phyloP scores from a whole-genome alignment of 2,888 invertebrate genomes.

The Apotomis turbidana region DNA sequence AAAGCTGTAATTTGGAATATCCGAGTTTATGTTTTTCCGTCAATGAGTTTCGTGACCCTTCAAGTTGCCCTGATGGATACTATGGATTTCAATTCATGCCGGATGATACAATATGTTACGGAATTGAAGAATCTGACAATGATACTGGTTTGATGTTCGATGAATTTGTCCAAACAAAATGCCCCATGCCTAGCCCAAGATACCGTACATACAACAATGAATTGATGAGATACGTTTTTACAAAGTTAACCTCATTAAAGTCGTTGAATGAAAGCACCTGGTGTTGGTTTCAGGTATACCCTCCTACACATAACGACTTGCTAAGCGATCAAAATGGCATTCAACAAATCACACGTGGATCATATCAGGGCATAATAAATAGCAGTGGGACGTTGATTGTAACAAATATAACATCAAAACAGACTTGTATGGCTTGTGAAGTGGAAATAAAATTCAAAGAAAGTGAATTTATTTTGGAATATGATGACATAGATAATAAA shows the following conservation, averaged over 20 bases:
- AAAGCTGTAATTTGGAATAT: constrained; percentile 60
- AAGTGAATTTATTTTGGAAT: constrained; percentile 69
- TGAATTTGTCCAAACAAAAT: constrained; percentile 58
- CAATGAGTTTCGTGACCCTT: constrained; percentile 65
- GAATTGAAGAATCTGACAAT: constrained; percentile 61
- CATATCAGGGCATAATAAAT: constrained; percentile 62
- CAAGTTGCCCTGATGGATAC: constrained; percentile 70
- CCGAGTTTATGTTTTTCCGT: constrained; percentile 73
- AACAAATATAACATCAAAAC: constrained; percentile 50
- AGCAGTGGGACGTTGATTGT: constrained; percentile 60
- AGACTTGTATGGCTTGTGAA: constrained; percentile 75
- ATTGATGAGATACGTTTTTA: constrained; percentile 64
- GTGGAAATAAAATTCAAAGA: constrained; percentile 58
- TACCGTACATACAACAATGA: constrained; percentile 53
- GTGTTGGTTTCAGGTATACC: constrained; percentile 66
- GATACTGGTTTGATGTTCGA: constrained; percentile 56
- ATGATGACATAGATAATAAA: constrained; percentile 56
- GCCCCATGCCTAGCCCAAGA: constrained; percentile 56
- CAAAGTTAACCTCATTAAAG: constrained; percentile 61
- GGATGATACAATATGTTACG: constrained; percentile 67
- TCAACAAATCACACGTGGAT: constrained; percentile 20
- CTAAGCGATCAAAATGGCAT: background rate
- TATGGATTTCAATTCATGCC: constrained; percentile 65
- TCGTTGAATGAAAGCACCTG: constrained; percentile 56
- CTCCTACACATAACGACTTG: constrained; percentile 7